A percentile compares a stretch with the other conserved stretches of the same genome.
phyloP scores from a whole-genome alignment of 53 echinoderm and acorn worm genomes.

The Glandiceps talaboti region DNA sequence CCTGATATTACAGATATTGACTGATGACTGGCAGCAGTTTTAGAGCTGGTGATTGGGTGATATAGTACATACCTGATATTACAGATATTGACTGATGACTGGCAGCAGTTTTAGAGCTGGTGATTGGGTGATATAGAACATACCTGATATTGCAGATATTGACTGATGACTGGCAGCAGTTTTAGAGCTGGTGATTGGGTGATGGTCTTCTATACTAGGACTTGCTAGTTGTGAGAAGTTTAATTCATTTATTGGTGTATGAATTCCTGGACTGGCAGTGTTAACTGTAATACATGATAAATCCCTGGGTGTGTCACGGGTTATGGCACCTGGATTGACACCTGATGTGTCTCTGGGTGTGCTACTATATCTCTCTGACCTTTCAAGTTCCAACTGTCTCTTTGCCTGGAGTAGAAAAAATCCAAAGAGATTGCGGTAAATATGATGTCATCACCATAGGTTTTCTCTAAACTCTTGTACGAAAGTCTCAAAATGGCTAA shows the following conservation, averaged over 20 bases:
- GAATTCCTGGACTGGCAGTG: neutral
- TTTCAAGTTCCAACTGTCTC: neutral
- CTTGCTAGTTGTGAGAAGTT: neutral
- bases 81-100: too few relatives aligned
- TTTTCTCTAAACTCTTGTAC: too few relatives aligned
- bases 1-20: too few relatives aligned
- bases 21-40: too few relatives aligned
- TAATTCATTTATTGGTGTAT: neutral
- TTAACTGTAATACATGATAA: neutral
- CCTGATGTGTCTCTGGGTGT: constrained; percentile 1
- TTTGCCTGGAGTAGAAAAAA: too few relatives aligned
- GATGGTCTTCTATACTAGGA: neutral
- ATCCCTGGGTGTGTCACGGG: constrained; percentile 11
- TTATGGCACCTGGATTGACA: constrained; percentile 3
- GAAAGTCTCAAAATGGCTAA: too few relatives aligned
- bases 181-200: too few relatives aligned
- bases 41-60: too few relatives aligned
- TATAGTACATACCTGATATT: too few relatives aligned
- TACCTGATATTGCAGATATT: constrained; percentile 61
- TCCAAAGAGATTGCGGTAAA: too few relatives aligned
- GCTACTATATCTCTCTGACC: neutral
- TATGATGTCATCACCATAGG: too few relatives aligned
- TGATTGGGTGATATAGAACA: neutral
- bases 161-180: constrained; percentile 29
- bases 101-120: too few relatives aligned